Base-by-base conservation (phyloP, 2,888 invertebrate genomes). In the Synergus laeviventris region DNA sequence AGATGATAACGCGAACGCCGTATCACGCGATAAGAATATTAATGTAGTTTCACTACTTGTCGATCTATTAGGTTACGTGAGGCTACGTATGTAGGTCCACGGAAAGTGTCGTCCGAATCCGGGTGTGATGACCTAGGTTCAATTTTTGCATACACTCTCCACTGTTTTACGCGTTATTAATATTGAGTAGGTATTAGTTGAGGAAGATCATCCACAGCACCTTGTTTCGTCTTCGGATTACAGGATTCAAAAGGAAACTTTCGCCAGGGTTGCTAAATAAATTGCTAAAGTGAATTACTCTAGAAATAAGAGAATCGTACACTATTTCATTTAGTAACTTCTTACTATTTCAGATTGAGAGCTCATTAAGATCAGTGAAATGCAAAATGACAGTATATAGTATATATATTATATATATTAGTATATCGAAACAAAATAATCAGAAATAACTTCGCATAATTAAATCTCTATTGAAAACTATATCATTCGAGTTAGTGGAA, bases 41-140 rank as follows among this genome's bases (percentile, higher is more conserved):
- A 80, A 84, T 81, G 79, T 76, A 75, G 64, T 77, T 78, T 80
- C 82, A 78, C 82, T 61, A 56, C 49, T 73, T 24, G n/a, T 14
- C 49, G 56, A 61, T 75, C 64, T 54, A 73, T 79, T 70, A 66
- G 74, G 76, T 39, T 42, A 73, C 49, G 73, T 74, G 74, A 66
- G 74, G 76, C 54, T 42, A 73, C 49, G 73, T 74, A 75, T 70
- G 76, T 78, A 76, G 80, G 75, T 85, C 49, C n/a, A n/a, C 9
- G n/a, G 49, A 49, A 49, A 49, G 49, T 49, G n/a, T 49, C 49
- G n/a, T 49, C n/a, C 39, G 77, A 76, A 81, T 84, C 84, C 86
- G 86, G 83, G 81, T 83, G 75, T 81, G 84, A 76, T 78, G 81
- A 85, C 82, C 83, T 76, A 49, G 31, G n/a, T 54, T 24, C 24